These are phyloP conservation scores for Notothenia coriiceps DNA, from an alignment of 2,113 vertebrate species.

Conservation along the genomic window DNA sequence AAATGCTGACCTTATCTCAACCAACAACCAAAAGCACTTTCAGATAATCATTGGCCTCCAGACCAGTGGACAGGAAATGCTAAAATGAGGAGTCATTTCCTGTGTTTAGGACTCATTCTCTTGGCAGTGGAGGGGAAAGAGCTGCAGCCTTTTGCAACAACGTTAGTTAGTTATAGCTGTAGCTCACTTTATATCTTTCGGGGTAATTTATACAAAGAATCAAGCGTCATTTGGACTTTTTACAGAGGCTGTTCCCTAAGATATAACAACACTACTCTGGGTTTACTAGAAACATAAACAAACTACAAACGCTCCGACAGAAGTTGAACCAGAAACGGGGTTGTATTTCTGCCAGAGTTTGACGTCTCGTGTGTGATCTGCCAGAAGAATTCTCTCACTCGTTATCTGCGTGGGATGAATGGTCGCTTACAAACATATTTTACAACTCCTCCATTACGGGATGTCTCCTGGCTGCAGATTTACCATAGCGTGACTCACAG, in stretches of 20 bases:
- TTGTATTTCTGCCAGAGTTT: neutral
- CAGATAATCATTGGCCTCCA: too few relatives aligned
- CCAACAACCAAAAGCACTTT: too few relatives aligned
- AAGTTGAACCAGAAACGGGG: neutral
- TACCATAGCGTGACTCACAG: neutral
- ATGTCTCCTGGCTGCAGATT: constrained; percentile 5
- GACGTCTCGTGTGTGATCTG: neutral
- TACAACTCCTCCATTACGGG: neutral
- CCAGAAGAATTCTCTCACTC: neutral
- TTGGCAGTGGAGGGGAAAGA: too few relatives aligned
- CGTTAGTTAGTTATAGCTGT: too few relatives aligned
- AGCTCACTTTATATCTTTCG: neutral
- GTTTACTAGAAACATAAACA: neutral
- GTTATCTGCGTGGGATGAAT: neutral
- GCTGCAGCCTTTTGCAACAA: too few relatives aligned
- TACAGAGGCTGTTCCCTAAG: neutral
- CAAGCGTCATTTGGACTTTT: neutral
- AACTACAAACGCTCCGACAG: neutral
- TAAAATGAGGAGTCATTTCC: too few relatives aligned
- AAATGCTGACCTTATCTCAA: too few relatives aligned
- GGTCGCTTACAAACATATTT: neutral
- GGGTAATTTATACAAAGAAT: neutral
- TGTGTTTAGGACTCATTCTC: too few relatives aligned
- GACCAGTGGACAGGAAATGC: too few relatives aligned
- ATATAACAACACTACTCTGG: too few relatives aligned